Percentiles rank a stretch among this genome's conserved stretches.
Evolutionary conservation across 2,113 vertebrate species (phyloP).

Genomic region (Tupaia chinensis): DNA sequence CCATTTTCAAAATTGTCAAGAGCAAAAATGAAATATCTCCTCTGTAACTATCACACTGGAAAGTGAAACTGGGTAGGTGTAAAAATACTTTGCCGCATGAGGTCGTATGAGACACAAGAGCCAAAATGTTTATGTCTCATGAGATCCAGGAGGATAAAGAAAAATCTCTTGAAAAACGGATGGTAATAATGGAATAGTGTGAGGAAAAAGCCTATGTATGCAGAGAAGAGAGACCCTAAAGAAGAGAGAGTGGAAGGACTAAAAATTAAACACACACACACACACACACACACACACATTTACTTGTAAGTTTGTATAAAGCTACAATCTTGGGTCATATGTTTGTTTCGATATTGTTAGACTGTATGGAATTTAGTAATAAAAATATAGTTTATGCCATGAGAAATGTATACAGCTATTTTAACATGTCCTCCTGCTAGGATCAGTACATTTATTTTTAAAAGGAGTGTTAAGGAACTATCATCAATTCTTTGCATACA

Average conservation of each 20-base stretch:
- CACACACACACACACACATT: not conserved
- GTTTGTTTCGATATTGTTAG: not conserved
- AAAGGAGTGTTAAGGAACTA: not conserved
- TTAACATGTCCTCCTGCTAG: not conserved
- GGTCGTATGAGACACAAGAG: not conserved
- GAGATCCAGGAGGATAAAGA: not conserved
- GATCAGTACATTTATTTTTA: not conserved
- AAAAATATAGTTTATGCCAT: not conserved
- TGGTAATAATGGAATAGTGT: not conserved
- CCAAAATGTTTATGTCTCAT: not conserved
- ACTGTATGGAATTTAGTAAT: slow-evolving; percentile 1
- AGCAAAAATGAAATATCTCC: not conserved
- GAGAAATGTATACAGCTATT: not conserved
- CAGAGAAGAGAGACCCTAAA: not conserved
- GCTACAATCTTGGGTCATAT: not conserved
- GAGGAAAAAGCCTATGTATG: not conserved
- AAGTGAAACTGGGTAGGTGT: not conserved
- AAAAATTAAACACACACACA: not conserved
- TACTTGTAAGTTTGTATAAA: not conserved
- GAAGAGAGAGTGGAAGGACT: not conserved
- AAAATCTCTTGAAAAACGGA: not conserved
- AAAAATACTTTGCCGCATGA: not conserved
- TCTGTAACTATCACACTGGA: not conserved
- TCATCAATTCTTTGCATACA: not conserved
- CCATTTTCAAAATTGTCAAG: slow-evolving; percentile 5